These are phyloP conservation scores for Gorsachius magnificus DNA, from an alignment of 2,797 vertebrate genomes.

Conservation along the genomic window DNA sequence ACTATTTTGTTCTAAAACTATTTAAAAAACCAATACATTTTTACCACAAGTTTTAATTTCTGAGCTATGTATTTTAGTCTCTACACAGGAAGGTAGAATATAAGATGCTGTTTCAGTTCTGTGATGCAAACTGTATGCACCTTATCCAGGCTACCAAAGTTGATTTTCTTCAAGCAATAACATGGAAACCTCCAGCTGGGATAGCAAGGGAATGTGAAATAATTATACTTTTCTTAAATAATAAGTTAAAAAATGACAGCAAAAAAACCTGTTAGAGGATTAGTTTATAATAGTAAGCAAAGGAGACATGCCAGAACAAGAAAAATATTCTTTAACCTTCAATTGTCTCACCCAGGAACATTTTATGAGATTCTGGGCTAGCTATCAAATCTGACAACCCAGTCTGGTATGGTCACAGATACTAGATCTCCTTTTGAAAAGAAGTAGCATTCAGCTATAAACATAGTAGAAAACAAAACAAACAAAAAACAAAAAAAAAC, in stretches of 20 bases:
- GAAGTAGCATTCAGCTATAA: background rate
- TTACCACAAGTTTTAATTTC: background rate
- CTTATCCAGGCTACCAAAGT: background rate
- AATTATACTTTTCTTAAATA: background rate
- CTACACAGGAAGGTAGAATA: background rate
- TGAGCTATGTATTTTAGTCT: background rate
- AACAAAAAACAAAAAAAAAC: background rate
- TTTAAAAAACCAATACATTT: background rate
- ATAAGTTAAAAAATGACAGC: background rate
- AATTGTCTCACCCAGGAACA: background rate
- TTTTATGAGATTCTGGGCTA: background rate
- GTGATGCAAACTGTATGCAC: background rate
- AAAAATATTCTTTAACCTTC: background rate
- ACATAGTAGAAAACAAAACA: background rate
- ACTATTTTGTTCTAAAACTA: background rate
- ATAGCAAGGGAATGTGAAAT: background rate
- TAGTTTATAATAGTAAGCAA: background rate
- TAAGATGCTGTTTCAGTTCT: background rate
- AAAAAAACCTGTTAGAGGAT: background rate
- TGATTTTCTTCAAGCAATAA: background rate
- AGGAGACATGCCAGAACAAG: background rate
- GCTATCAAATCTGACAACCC: background rate
- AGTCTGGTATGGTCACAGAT: background rate
- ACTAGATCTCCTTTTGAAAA: background rate
- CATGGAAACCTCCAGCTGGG: background rate